phyloP scores from a whole-genome alignment of 2,888 invertebrate species.

The Agonum fuliginosum region DNA sequence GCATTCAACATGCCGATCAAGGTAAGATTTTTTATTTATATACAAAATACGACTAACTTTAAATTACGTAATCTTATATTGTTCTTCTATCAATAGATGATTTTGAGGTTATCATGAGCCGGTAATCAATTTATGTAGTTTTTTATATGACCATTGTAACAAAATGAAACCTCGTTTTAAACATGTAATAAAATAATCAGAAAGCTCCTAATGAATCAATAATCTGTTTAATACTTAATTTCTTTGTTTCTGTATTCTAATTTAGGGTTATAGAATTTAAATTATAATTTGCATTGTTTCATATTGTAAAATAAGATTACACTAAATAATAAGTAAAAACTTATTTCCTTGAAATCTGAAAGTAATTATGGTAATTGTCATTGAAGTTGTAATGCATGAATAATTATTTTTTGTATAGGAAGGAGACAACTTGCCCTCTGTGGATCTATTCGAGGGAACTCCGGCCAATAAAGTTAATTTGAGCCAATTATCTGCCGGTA shows the following conservation, averaged over 20 bases:
- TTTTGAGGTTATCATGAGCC: conserved; percentile 51
- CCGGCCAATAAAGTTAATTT: conserved; percentile 92
- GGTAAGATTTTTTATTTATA: conserved; percentile 62
- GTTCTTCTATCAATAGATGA: not conserved
- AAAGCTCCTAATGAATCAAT: too few species aligned
- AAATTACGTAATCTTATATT: conserved; percentile 46
- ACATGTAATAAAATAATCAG: too few species aligned
- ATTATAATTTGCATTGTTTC: not conserved
- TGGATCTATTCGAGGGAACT: conserved; percentile 88
- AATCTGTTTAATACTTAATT: too few species aligned
- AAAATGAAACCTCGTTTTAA: too few species aligned
- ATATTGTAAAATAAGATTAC: too few species aligned
- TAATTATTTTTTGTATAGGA: conserved; percentile 76
- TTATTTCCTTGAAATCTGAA: conserved; percentile 47
- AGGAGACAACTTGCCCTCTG: conserved; percentile 87
- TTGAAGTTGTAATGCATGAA: conserved; percentile 51
- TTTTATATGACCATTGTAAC: not conserved
- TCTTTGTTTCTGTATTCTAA: too few species aligned
- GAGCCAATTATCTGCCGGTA: conserved; percentile 81
- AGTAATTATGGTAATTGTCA: conserved; percentile 24
- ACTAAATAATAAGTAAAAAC: not conserved
- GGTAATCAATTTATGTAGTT: conserved; percentile 45
- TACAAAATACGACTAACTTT: not conserved
- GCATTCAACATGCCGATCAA: conserved; percentile 64
- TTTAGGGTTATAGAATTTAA: too few species aligned